Evolutionary conservation across 2,113 vertebrate species (phyloP), one percentile per base, ranked within the genome.

Genomic region (Chlorocebus sabaeus): DNA sequence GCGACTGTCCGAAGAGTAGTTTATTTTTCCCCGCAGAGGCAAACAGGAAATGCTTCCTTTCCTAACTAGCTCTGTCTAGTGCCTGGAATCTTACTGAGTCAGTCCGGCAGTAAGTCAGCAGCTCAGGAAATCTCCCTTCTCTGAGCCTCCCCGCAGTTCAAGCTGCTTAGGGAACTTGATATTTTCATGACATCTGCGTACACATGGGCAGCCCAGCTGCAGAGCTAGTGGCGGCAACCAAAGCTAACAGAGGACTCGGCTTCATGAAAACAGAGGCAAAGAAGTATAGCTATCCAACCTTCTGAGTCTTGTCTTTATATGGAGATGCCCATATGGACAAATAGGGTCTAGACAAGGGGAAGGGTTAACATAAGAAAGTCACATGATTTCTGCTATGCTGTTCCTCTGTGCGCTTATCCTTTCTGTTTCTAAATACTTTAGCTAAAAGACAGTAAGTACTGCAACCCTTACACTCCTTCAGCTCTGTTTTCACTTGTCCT

Each of bases 401-500:
- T 45, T 45, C 98, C 40, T 40, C 45, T 5, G 0, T 14, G 16
- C 10, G 17, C 17, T 1, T 68, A 8, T 55, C 25, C 17, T 10
- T 68, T 52, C 35, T 23, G 48, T 67, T 81, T 81, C 61, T 17
- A 81, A 43, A 12, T 1, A 13, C 18, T 9, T 45, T 38, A 0
- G 12, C 72, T 52, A 23, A 68, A 14, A 68, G 6, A 18, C 8
- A 22, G 2, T 23, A 52, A 1, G 4, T n/a, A 52, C n/a, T 11
- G 22, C 8, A 80, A 17, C 61, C 55, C 43, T 50, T 32, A 91
- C n/a, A 32, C n/a, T 25, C n/a, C 9, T 8, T 55, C 25, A 32
- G 0, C 10, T 0, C 45, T 18, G 11, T 18, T 70, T 22, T 13
- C 55, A 55, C 8, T 12, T 18, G 57, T 59, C 38, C 8, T 1